Conservation (phyloP, 2,797 vertebrate species). For the Epinephelus coioides region DNA sequence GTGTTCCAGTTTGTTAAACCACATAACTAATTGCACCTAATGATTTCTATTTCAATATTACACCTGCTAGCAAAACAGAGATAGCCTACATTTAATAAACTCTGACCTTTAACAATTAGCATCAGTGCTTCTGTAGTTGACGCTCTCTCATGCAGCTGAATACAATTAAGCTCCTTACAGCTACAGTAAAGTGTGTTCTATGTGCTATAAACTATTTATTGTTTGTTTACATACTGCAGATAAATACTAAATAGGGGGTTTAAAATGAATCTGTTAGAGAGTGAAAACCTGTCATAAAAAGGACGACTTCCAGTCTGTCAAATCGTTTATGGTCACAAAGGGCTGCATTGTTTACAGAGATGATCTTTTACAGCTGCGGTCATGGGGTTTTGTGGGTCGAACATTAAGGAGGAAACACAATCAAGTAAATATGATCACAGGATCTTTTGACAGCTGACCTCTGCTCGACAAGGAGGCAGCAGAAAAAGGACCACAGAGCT, state of each 20-base stretch:
- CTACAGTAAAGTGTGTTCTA: neutral
- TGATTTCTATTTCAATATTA: too few species aligned
- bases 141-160: neutral
- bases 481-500: constrained; percentile 58
- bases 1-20: too few species aligned
- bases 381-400: constrained; percentile 70
- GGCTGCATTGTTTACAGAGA: constrained; percentile 49
- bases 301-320: constrained; percentile 10
- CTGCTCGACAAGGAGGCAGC: constrained; percentile 50
- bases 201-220: neutral
- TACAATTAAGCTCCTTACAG: neutral
- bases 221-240: neutral
- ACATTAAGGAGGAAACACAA: constrained; percentile 74
- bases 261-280: neutral
- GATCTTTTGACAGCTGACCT: constrained; percentile 78
- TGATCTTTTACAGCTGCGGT: constrained; percentile 60
- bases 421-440: constrained; percentile 79
- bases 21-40: too few species aligned
- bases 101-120: too few species aligned
- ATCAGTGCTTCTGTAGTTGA: neutral
- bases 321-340: constrained; percentile 56
- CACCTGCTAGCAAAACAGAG: too few species aligned
- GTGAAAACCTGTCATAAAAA: constrained; percentile 14
- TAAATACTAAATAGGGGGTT: neutral
- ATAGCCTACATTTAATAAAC: too few species aligned